Percentiles rank a stretch among this genome's conserved stretches.
Evolutionary conservation across 2,888 invertebrate genomes (phyloP).

Genomic region (Tubulanus polymorphus): DNA sequence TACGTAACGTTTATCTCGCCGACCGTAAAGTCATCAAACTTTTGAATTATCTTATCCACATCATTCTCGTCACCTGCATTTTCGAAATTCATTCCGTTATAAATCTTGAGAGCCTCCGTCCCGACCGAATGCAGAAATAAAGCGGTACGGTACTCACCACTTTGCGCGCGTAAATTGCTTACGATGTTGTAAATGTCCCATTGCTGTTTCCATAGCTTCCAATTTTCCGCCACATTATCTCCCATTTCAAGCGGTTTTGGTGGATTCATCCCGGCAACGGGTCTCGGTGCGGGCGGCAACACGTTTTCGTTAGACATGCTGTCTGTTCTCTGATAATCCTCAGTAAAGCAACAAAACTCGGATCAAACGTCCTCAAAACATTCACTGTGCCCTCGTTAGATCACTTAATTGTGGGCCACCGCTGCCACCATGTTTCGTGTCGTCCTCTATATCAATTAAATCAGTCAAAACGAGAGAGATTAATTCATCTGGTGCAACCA

Average conservation of each 20-base stretch:
- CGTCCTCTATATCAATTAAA: too few species aligned
- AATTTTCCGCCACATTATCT: neutral
- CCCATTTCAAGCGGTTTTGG: neutral
- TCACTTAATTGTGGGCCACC: too few species aligned
- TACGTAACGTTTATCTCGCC: constrained; percentile 5
- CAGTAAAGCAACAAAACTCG: too few species aligned
- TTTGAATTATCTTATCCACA: constrained; percentile 7
- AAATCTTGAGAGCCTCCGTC: constrained; percentile 6
- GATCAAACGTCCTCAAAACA: too few species aligned
- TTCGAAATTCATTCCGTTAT: constrained; percentile 9
- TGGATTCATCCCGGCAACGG: too few species aligned
- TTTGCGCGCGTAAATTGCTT: neutral
- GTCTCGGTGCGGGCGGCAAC: too few species aligned
- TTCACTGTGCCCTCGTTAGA: too few species aligned
- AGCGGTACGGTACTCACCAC: neutral
- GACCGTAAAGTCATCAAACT: constrained; percentile 11
- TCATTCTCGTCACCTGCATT: constrained; percentile 4
- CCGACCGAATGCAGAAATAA: constrained; percentile 1
- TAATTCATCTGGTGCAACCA: too few species aligned
- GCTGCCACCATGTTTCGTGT: too few species aligned
- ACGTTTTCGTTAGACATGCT: too few species aligned
- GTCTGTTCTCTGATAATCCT: too few species aligned
- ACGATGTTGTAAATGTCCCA: neutral
- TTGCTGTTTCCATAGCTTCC: neutral
- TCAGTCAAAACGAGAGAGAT: too few species aligned